Evolutionary conservation across 2,797 vertebrate species (phyloP).

Genomic region (Hydrocynus forskahlii): DNA sequence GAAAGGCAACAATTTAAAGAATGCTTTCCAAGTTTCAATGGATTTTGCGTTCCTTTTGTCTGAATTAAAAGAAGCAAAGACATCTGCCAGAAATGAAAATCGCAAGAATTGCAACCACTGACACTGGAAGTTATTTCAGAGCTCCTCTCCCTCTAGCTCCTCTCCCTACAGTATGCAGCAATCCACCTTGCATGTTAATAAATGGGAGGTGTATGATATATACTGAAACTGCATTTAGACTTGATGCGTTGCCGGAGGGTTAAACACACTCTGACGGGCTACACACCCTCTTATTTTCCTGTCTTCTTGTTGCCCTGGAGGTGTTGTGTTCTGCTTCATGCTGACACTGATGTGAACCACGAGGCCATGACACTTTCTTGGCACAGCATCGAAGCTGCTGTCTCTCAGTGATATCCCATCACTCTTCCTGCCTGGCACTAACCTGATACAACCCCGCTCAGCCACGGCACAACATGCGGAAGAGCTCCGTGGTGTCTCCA

Average conservation of each 20-base stretch:
- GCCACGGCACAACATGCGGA: constrained; percentile 17
- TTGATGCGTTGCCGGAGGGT: neutral
- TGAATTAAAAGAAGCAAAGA: constrained; percentile 10
- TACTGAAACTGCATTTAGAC: neutral
- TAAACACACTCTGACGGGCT: constrained; percentile 4
- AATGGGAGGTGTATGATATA: neutral
- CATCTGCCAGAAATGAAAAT: constrained; percentile 10
- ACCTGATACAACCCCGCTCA: constrained; percentile 34
- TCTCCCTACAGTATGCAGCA: neutral
- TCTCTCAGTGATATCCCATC: constrained; percentile 32
- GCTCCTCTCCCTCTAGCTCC: neutral
- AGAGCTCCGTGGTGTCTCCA: constrained; percentile 5
- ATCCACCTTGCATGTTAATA: neutral
- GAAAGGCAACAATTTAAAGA: neutral
- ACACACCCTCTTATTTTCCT: constrained; percentile 25
- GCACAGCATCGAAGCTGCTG: constrained; percentile 25
- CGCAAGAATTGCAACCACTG: neutral
- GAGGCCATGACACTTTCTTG: constrained; percentile 47
- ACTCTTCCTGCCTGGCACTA: neutral
- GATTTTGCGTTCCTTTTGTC: neutral
- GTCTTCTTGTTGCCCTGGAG: constrained; percentile 41
- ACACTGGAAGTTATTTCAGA: neutral
- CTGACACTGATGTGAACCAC: constrained; percentile 55
- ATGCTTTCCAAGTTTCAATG: neutral
- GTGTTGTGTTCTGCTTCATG: constrained; percentile 52